Conservation (phyloP, 2,797 vertebrate species). For the Alectoris magna region DNA sequence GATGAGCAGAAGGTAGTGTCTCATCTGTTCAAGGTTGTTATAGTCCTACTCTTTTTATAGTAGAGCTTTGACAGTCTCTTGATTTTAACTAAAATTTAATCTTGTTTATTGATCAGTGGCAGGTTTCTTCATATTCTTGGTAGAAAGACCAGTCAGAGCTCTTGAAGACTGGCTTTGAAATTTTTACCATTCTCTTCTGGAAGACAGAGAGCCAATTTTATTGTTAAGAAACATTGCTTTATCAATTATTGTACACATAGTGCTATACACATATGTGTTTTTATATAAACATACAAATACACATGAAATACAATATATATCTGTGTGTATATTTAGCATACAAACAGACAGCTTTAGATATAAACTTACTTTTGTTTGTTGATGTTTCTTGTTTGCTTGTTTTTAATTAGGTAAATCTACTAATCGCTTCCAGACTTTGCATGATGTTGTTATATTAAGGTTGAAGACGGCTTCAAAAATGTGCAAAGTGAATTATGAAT, state of each 20-base stretch:
- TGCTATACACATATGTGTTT: neutral
- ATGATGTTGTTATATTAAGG: neutral
- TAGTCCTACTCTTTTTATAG: neutral
- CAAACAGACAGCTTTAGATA: neutral
- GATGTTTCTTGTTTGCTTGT: neutral
- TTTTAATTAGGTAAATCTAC: neutral
- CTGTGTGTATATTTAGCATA: neutral
- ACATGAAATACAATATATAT: neutral
- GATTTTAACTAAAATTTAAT: neutral
- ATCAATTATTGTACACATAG: neutral
- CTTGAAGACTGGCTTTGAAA: neutral
- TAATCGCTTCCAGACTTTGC: neutral
- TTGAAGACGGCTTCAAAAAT: slow-evolving; percentile 8
- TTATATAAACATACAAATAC: neutral
- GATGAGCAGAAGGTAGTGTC: neutral
- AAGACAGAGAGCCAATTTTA: neutral
- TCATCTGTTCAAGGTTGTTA: neutral
- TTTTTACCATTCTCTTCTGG: neutral
- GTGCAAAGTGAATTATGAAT: slow-evolving; percentile 30
- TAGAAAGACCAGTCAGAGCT: neutral
- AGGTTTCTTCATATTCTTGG: neutral
- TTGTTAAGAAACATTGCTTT: neutral
- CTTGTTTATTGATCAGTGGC: neutral
- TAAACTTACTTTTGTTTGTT: neutral
- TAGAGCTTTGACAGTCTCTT: neutral